Evolutionary conservation across 2,113 vertebrate species (phyloP), one percentile per base, ranked within the genome.

Genomic region (Vanacampus margaritifer): DNA sequence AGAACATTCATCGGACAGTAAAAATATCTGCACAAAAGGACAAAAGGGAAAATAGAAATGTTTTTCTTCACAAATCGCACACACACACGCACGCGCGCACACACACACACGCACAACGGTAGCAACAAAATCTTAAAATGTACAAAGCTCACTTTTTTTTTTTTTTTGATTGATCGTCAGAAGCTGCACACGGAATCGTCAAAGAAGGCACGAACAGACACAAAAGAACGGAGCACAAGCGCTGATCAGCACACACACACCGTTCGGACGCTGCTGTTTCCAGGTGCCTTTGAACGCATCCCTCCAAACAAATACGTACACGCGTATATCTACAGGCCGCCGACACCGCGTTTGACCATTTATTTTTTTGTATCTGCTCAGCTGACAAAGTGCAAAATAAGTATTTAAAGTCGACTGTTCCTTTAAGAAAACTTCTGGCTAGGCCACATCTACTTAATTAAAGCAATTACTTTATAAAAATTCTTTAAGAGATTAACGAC

Each of bases 141-240:
- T 84, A 90, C 89, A 91, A 57, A 57, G 54, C 54, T 57, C 14
- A 28, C 24, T 56, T 54, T 11, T 51, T 54, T 46, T 41, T 41
- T 28, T 28, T 56, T 26, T 56, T 28, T 32, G 26, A 57, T 32
- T 32, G 79, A 84, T 83, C 85, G 86, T 89, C 72, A 69, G 85
- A 87, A 91, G 90, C 91, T 89, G 91, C 89, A 87, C 91, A 79
- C 86, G 85, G 90, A 90, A 89, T 87, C 79, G 87, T 90, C 76
- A 86, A 91, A 90, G 89, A 90, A 93, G 91, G 92, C 91, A 93
- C 92, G 89, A 87, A 90, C 88, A 91, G 88, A 92, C 88, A 92
- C 88, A 92, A 84, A 77, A 84, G 86, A 92, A 82, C 71, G 87
- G 76, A 75, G 91, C 89, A 88, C 84, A 91, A 91, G 91, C 91